Evolutionary conservation across 2,797 vertebrate genomes (phyloP).

Genomic region (Ateles fusciceps): DNA sequence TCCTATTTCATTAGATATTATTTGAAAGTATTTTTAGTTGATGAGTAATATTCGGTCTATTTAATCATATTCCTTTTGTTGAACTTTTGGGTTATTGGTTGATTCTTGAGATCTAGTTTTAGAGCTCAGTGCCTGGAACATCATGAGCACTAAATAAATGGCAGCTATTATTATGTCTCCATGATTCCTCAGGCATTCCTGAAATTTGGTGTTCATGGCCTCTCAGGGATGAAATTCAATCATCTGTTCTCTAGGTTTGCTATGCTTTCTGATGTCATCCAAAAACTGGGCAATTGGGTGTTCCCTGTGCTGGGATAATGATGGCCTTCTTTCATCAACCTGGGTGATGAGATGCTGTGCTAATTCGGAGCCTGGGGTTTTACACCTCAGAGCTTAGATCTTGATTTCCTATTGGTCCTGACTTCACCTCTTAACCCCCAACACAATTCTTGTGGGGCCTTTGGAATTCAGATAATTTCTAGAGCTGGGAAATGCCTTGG

Average conservation of each 20-base stretch:
- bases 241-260: neutral
- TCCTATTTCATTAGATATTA: neutral
- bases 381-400: neutral
- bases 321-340: neutral
- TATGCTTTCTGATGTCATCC: neutral
- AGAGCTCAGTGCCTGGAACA: neutral
- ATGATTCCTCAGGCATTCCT: neutral
- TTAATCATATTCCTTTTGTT: neutral
- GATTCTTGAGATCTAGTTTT: neutral
- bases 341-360: neutral
- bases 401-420: neutral
- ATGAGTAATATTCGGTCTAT: neutral
- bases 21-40: slow-evolving; percentile 30
- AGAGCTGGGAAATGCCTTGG: neutral
- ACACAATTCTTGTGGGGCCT: neutral
- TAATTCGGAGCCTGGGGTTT: neutral
- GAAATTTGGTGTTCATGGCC: neutral
- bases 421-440: neutral
- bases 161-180: neutral
- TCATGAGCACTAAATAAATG: neutral
- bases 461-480: neutral
- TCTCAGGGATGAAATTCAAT: neutral
- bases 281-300: neutral
- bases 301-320: neutral
- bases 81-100: neutral